Evolutionary conservation across 2,797 vertebrate species (phyloP).

Genomic region (Cossypha niveicapilla): DNA sequence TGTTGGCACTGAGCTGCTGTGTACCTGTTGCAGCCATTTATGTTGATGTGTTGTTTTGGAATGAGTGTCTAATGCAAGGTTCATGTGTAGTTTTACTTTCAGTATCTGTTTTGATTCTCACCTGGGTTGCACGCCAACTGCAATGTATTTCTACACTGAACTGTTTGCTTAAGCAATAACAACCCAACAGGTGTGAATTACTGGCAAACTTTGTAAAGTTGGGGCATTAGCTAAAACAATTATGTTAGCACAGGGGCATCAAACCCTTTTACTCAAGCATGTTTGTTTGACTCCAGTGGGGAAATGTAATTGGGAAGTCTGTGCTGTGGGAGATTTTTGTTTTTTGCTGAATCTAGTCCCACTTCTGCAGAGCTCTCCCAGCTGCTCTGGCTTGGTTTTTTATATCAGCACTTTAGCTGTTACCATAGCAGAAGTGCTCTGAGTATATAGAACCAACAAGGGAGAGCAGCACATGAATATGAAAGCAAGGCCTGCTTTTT

Average conservation of each 20-base stretch:
- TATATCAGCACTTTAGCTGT: constrained; percentile 50
- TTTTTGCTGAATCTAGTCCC: background rate
- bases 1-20: constrained; percentile 67
- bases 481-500: constrained; percentile 10
- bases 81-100: constrained; percentile 64
- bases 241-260: constrained; percentile 20
- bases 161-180: constrained; percentile 87
- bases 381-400: constrained; percentile 24
- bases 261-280: constrained; percentile 7
- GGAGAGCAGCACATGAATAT: background rate
- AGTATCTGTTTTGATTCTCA: constrained; percentile 62
- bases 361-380: constrained; percentile 40
- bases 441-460: constrained; percentile 27
- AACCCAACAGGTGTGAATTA: constrained; percentile 80
- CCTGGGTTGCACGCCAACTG: constrained; percentile 50
- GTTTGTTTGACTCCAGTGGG: background rate
- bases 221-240: constrained; percentile 75
- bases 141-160: constrained; percentile 73
- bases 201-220: constrained; percentile 71
- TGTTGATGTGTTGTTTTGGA: constrained; percentile 43
- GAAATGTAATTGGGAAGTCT: background rate
- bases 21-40: constrained; percentile 55
- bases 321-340: background rate
- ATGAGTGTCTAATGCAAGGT: constrained; percentile 55
- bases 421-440: constrained; percentile 19